Evolutionary conservation across 2,888 invertebrate genomes (phyloP).

Genomic region (Orgyia antiqua): DNA sequence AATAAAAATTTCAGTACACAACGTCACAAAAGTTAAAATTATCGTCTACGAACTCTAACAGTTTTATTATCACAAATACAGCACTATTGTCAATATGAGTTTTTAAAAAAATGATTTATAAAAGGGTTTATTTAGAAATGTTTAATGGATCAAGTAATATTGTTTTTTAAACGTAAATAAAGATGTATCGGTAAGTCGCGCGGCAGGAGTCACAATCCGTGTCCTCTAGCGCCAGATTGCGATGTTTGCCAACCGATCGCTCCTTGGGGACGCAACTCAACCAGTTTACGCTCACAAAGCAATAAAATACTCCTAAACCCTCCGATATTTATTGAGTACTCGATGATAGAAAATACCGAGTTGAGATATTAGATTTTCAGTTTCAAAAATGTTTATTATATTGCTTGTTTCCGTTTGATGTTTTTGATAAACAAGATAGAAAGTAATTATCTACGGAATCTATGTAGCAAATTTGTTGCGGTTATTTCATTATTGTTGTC

Average conservation of each 20-base stretch:
- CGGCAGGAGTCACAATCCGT: constrained; percentile 29
- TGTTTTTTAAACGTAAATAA: background rate
- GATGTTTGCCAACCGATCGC: constrained; percentile 69
- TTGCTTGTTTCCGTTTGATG: constrained; percentile 8
- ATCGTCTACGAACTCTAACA: too few relatives aligned
- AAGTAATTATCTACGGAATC: too few relatives aligned
- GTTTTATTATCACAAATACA: too few relatives aligned
- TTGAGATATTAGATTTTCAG: constrained; percentile 20
- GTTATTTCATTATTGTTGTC: too few relatives aligned
- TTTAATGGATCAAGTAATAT: too few relatives aligned
- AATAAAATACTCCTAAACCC: constrained; percentile 58
- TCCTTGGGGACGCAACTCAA: constrained; percentile 60
- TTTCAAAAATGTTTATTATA: constrained; percentile 5
- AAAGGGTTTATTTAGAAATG: too few relatives aligned
- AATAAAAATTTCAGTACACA: too few relatives aligned
- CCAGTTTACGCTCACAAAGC: constrained; percentile 49
- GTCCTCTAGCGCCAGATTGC: constrained; percentile 41
- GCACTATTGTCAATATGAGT: too few relatives aligned
- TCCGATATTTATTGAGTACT: constrained; percentile 49
- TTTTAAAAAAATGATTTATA: too few relatives aligned
- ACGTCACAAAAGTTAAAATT: too few relatives aligned
- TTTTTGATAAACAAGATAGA: too few relatives aligned
- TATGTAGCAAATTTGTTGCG: too few relatives aligned
- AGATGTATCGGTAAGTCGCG: background rate
- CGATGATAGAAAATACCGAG: constrained; percentile 27